Evolutionary conservation across 2,113 vertebrate species (phyloP), one percentile per base, ranked within the genome.

Genomic region (Chlorodrepanis virens): DNA sequence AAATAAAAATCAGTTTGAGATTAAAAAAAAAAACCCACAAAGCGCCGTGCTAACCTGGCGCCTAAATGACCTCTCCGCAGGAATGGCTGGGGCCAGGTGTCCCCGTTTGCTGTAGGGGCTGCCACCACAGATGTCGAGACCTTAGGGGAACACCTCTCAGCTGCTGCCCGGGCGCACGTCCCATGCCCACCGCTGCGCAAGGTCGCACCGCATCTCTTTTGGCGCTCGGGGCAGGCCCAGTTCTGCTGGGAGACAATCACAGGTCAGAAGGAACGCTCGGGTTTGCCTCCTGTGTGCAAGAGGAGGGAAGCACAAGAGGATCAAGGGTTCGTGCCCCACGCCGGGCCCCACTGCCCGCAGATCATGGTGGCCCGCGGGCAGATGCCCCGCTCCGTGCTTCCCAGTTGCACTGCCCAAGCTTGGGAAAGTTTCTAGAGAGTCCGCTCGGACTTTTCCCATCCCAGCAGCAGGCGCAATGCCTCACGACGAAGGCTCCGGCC

Each of bases 191-290:
- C 16, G 23, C 91, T n/a, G 50, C 5, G 8, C 64, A 20, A 61
- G 72, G 29, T 94, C 33, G 11, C 23, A 31, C 53, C 3, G 27
- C 74, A 4, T 47, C 82, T 79, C 78, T 70, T 56, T 49, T 29
- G 75, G 67, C 25, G 2, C 64, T 59, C 40, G 2, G 50, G 80
- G 14, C 68, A 67, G 87, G 71, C 83, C 91, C 50, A 15, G 11
- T 65, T 86, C 93, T 95, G 91, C 83, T 74, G 89, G 59, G 80
- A 92, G 39, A 93, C 87, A 89, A 52, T n/a, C 56, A 52, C 44
- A 76, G 57, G 35, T 90, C 75, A 85, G 57, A 79, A 54, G 14
- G 69, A 60, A 37, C 35, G 1, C 29, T 27, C 6, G 6, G 16
- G 3, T 60, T 61, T 65, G n/a, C 75, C 33, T 76, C 44, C 52